Percentiles rank a stretch among this genome's conserved stretches.
These are phyloP conservation scores for Watsonalla cultraria DNA, from an alignment of 2,888 invertebrate species.

Conservation along the genomic window DNA sequence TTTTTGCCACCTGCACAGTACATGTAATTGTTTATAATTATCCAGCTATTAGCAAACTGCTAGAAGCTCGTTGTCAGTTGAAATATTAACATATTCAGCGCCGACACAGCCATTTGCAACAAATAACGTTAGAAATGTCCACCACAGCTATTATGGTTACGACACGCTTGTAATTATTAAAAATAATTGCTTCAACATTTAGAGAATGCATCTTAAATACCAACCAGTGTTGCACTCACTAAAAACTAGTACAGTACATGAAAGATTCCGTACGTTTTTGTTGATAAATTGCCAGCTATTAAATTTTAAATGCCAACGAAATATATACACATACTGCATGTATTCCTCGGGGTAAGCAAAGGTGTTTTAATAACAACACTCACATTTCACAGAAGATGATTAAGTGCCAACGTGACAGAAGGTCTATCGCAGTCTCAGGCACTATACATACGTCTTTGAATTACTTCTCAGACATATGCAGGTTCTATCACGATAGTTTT, in stretches of 20 bases:
- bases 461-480: too few species aligned
- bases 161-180: background rate
- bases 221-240: constrained; percentile 8
- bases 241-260: background rate
- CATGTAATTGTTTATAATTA: background rate
- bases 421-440: too few species aligned
- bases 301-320: background rate
- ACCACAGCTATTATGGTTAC: background rate
- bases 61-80: background rate
- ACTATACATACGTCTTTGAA: too few species aligned
- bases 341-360: too few species aligned
- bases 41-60: background rate
- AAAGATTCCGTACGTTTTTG: background rate
- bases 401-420: too few species aligned
- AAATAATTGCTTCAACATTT: background rate
- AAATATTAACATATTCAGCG: background rate
- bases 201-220: constrained; percentile 4
- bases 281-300: background rate
- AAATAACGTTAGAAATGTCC: background rate
- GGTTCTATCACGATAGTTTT: too few species aligned
- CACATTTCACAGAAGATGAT: too few species aligned
- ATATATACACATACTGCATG: too few species aligned
- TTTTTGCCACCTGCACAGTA: background rate
- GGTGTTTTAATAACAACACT: too few species aligned
- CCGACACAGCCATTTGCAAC: background rate